Evolutionary conservation across 2,797 vertebrate species (phyloP).

Genomic region (Arctocebus calabarensis): DNA sequence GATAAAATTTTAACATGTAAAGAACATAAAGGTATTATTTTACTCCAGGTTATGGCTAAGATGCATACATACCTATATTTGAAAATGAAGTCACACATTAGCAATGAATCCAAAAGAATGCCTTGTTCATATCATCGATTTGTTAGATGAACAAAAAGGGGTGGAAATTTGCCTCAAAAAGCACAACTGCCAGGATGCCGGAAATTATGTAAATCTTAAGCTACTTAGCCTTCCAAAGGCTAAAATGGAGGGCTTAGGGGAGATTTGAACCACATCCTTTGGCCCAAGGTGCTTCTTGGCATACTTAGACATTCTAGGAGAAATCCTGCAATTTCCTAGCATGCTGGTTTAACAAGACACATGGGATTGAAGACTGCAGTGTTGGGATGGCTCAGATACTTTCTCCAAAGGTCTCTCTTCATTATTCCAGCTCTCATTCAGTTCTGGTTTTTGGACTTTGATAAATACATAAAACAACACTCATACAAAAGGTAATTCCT

Average conservation of each 20-base stretch:
- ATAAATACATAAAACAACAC: not conserved
- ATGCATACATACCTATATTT: not conserved
- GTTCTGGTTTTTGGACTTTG: not conserved
- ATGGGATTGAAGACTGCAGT: not conserved
- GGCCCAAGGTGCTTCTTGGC: too few species aligned
- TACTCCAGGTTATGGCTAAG: not conserved
- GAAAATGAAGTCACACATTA: not conserved
- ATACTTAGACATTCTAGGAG: not conserved
- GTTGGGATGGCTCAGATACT: not conserved
- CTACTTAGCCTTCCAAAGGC: not conserved
- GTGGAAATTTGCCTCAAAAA: not conserved
- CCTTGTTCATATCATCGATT: not conserved
- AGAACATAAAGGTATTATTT: not conserved
- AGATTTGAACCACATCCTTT: too few species aligned
- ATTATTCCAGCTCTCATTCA: not conserved
- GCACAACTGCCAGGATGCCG: not conserved
- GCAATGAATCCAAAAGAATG: not conserved
- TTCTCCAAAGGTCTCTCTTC: not conserved
- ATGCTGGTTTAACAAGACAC: not conserved
- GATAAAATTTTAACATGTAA: constrained; percentile 3
- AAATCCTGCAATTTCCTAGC: not conserved
- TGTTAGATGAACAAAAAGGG: not conserved
- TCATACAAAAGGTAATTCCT: not conserved
- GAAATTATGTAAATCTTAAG: constrained; percentile 13
- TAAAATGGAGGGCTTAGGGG: not conserved